These are phyloP conservation scores for Meandrusa payeni DNA, from an alignment of 2,888 invertebrate species.

Conservation along the genomic window DNA sequence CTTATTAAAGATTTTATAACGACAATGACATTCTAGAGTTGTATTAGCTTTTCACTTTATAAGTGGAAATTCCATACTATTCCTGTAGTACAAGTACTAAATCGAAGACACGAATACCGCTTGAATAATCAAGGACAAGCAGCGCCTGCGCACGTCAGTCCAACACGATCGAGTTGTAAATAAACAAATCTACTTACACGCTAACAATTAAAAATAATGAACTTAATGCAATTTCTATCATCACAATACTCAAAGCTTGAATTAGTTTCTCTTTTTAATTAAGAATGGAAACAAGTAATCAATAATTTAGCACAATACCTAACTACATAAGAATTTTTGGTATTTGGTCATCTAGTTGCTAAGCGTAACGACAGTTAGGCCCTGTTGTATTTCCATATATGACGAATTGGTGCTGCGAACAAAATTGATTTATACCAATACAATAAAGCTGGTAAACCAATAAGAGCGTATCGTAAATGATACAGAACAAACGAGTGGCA, in stretches of 20 bases:
- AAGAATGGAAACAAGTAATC: constrained; percentile 37
- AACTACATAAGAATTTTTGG: constrained; percentile 55
- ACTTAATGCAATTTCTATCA: constrained; percentile 38
- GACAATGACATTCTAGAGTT: too few relatives aligned
- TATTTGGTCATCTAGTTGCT: constrained; percentile 59
- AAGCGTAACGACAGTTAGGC: constrained; percentile 62
- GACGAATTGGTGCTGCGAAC: constrained; percentile 26
- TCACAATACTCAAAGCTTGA: constrained; percentile 42
- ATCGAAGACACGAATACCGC: constrained; percentile 2
- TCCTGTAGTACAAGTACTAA: constrained; percentile 9
- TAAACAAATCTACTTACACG: constrained; percentile 22
- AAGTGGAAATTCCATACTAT: constrained; percentile 6
- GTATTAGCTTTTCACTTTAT: constrained; percentile 9
- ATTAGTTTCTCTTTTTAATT: constrained; percentile 28
- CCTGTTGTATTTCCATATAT: constrained; percentile 42
- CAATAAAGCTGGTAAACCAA: constrained; percentile 7
- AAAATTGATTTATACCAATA: constrained; percentile 33
- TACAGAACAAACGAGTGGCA: constrained; percentile 49
- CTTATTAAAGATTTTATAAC: too few relatives aligned
- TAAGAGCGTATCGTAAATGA: constrained; percentile 49
- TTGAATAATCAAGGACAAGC: constrained; percentile 1
- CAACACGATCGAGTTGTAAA: constrained; percentile 12
- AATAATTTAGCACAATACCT: constrained; percentile 54
- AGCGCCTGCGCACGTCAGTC: constrained; percentile 15
- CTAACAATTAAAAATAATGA: constrained; percentile 33